These are phyloP conservation scores for Pseudococcus longispinus DNA, from an alignment of 2,888 invertebrate species.

Conservation along the genomic window DNA sequence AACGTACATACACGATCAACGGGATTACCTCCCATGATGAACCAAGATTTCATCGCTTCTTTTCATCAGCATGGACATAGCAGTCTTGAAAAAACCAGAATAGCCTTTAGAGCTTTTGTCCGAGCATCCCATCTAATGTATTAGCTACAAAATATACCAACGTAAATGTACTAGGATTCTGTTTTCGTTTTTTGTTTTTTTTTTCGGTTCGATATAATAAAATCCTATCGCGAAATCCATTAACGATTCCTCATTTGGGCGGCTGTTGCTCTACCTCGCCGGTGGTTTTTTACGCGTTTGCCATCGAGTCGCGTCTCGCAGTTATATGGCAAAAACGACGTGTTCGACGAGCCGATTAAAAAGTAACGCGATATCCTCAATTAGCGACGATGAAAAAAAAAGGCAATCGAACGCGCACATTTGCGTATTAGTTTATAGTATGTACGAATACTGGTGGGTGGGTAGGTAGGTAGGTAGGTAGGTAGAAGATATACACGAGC, in stretches of 20 bases:
- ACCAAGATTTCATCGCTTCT: too few relatives aligned
- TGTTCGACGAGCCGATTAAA: constrained; percentile 16
- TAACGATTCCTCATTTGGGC: background rate
- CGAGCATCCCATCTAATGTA: too few relatives aligned
- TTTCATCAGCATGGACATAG: too few relatives aligned
- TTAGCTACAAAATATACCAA: background rate
- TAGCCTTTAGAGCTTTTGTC: too few relatives aligned
- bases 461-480: too few relatives aligned
- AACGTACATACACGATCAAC: too few relatives aligned
- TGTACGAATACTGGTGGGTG: too few relatives aligned
- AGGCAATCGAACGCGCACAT: background rate
- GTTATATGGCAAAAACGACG: background rate
- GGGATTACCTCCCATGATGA: too few relatives aligned
- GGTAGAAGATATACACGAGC: too few relatives aligned
- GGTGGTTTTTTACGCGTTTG: background rate
- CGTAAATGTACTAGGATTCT: background rate
- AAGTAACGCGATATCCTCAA: constrained; percentile 26
- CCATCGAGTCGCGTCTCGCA: background rate
- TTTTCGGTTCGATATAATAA: background rate
- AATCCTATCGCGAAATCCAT: too few relatives aligned
- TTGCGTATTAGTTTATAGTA: too few relatives aligned
- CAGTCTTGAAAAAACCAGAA: too few relatives aligned
- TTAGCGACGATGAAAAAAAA: background rate
- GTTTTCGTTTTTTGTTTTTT: background rate
- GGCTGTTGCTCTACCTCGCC: background rate